These are phyloP conservation scores for Achlya flavicornis DNA, from an alignment of 2,888 invertebrate species.

Conservation along the genomic window DNA sequence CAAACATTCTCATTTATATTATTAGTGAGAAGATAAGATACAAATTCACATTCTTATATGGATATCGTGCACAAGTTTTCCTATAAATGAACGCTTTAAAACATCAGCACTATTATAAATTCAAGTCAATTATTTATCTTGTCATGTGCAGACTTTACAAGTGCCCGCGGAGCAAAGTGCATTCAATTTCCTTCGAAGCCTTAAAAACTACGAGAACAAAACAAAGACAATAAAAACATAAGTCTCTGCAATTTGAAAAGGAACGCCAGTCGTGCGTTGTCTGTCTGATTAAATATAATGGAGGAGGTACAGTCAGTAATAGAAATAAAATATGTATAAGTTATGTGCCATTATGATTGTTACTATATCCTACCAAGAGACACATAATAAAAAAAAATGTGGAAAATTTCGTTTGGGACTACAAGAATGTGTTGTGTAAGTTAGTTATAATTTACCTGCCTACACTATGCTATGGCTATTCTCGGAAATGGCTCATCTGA, in stretches of 20 bases:
- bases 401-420: no score
- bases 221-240: background rate
- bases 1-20: no score
- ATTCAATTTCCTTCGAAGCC: constrained; percentile 12
- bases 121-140: background rate
- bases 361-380: no score
- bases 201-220: background rate
- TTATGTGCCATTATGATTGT: background rate
- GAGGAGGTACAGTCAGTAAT: background rate
- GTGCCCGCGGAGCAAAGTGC: constrained; percentile 3
- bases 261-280: background rate
- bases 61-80: no score
- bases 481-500: no score
- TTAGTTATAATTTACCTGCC: no score
- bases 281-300: constrained; percentile 4
- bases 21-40: no score
- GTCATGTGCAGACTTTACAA: background rate
- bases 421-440: no score
- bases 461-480: no score
- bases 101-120: background rate
- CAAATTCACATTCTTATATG: no score
- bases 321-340: background rate
- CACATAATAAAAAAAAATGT: no score
- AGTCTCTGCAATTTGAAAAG: background rate
- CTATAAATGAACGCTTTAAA: background rate